These are phyloP conservation scores for Phrynocephalus guinanensis DNA, from an alignment of 2,797 vertebrate species.

Conservation along the genomic window DNA sequence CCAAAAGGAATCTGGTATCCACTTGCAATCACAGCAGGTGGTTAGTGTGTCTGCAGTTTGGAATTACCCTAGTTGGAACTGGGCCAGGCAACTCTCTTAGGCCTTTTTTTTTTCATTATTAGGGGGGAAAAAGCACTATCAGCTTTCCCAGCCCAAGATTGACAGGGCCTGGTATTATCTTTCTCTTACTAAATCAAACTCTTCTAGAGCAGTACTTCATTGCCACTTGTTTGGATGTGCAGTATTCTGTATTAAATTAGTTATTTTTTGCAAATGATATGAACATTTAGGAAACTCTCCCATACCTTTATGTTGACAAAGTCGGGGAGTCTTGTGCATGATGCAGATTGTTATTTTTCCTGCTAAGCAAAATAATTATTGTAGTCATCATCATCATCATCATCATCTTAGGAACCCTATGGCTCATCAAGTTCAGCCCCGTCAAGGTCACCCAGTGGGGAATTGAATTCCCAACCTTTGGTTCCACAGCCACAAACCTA, in stretches of 20 bases:
- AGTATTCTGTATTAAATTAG: not conserved
- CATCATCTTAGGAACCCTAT: too few species aligned
- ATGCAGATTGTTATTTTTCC: not conserved
- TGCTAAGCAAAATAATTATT: not conserved
- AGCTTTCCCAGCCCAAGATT: not conserved
- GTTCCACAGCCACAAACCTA: too few species aligned
- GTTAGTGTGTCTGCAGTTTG: not conserved
- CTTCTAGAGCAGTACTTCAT: not conserved
- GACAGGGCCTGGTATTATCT: not conserved
- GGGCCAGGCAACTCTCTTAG: not conserved
- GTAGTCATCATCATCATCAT: not conserved
- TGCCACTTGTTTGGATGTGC: not conserved
- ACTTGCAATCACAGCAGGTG: not conserved
- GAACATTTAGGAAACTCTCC: not conserved
- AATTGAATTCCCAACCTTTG: too few species aligned
- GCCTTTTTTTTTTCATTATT: not conserved
- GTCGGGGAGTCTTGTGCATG: not conserved
- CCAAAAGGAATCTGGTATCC: not conserved
- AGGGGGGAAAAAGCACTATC: not conserved
- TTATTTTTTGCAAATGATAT: not conserved
- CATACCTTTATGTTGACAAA: not conserved
- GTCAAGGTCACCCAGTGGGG: too few species aligned
- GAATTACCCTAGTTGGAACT: slow-evolving; percentile 21
- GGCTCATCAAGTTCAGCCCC: too few species aligned
- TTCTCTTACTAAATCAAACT: not conserved